phyloP scores from a whole-genome alignment of 2,888 invertebrate species.

The Coleophora flavipennella region DNA sequence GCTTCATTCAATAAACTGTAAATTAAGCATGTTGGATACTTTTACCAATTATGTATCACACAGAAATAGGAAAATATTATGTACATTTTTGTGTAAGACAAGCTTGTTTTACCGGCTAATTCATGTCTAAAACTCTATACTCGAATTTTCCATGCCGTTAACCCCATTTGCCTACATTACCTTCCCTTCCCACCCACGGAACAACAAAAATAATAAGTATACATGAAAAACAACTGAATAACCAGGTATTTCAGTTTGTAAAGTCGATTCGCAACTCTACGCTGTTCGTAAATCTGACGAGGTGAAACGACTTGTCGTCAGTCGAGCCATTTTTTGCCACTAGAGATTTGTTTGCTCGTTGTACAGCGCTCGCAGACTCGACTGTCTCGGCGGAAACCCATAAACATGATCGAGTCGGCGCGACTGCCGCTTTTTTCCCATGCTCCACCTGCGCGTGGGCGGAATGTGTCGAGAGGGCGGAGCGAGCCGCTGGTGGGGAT shows the following conservation, averaged over 20 bases:
- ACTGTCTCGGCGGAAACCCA: constrained; percentile 68
- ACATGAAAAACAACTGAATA: not conserved
- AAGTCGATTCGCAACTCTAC: constrained; percentile 39
- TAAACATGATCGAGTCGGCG: constrained; percentile 65
- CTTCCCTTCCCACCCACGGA: no score
- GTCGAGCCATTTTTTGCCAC: constrained; percentile 66
- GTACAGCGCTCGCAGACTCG: constrained; percentile 59
- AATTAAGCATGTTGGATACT: no score
- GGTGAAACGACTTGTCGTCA: constrained; percentile 67
- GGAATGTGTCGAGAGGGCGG: constrained; percentile 34
- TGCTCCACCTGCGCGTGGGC: constrained; percentile 49
- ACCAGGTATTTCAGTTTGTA: constrained; percentile 7
- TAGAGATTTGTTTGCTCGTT: constrained; percentile 66
- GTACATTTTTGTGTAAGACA: no score
- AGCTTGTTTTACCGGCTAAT: no score
- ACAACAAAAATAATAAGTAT: not conserved
- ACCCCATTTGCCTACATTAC: no score
- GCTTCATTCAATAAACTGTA: no score
- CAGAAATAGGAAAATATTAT: no score
- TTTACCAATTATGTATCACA: no score
- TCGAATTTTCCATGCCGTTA: no score
- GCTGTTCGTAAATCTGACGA: constrained; percentile 63
- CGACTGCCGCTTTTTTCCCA: constrained; percentile 63
- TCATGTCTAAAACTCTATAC: no score
- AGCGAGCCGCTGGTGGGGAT: constrained; percentile 36